Evolutionary conservation across 2,888 invertebrate species (phyloP).

Genomic region (Euplagia quadripunctaria): DNA sequence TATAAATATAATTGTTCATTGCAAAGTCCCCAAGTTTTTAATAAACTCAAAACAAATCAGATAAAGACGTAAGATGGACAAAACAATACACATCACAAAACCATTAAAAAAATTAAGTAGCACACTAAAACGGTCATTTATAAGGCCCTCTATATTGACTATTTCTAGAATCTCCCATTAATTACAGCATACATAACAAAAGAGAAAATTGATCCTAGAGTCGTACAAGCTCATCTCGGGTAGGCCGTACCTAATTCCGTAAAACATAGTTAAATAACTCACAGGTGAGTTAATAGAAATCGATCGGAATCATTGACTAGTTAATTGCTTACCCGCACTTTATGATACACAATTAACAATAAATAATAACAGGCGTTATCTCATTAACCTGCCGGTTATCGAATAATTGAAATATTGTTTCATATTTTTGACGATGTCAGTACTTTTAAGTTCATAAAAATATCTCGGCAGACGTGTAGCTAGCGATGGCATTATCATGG

Average conservation of each 20-base stretch:
- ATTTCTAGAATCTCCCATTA: background rate
- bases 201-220: slow-evolving; percentile 15
- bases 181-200: background rate
- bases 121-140: no score
- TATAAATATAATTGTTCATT: no score
- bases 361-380: slow-evolving; percentile 56
- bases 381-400: slow-evolving; percentile 53
- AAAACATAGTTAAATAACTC: slow-evolving; percentile 51
- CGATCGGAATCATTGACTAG: slow-evolving; percentile 53
- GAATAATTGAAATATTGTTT: slow-evolving; percentile 44
- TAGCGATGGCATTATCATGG: no score
- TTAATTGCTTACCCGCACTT: slow-evolving; percentile 57
- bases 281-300: slow-evolving; percentile 44
- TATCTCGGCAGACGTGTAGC: background rate
- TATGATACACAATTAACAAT: slow-evolving; percentile 61
- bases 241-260: slow-evolving; percentile 56
- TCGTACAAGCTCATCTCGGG: slow-evolving; percentile 24
- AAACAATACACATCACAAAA: no score
- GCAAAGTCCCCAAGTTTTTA: no score
- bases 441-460: background rate
- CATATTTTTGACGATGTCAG: slow-evolving; percentile 4
- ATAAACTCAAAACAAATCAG: no score
- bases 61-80: no score
- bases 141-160: no score
- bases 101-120: no score